These are phyloP conservation scores for Cynaeus angustus DNA, from an alignment of 2,888 invertebrate genomes.

Conservation along the genomic window DNA sequence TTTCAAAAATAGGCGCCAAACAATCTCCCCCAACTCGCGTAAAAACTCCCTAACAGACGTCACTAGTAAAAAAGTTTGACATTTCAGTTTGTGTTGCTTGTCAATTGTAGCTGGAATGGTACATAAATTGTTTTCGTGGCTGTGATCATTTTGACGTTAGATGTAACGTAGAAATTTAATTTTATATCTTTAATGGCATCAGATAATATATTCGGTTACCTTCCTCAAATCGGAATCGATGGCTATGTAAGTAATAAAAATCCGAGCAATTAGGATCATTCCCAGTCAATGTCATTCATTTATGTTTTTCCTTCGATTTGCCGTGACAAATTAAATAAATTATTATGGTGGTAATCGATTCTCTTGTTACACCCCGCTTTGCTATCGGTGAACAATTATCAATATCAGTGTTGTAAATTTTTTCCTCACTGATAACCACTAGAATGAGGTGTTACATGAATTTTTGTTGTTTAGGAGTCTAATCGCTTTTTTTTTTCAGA, in stretches of 20 bases:
- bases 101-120: conserved; percentile 43
- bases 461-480: too few species aligned
- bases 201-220: conserved; percentile 70
- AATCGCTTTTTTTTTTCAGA: conserved; percentile 72
- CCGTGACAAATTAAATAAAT: conserved; percentile 29
- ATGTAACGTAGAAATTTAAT: conserved; percentile 48
- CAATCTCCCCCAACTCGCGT: too few species aligned
- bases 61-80: conserved; percentile 45
- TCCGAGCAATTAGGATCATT: conserved; percentile 16
- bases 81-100: conserved; percentile 40
- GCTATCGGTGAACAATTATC: too few species aligned
- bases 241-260: conserved; percentile 67
- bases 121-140: conserved; percentile 44
- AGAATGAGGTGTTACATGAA: too few species aligned
- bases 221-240: conserved; percentile 68
- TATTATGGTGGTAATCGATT: conserved; percentile 30
- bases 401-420: too few species aligned
- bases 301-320: conserved; percentile 19
- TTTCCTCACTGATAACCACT: too few species aligned
- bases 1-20: too few species aligned
- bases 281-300: conserved; percentile 27
- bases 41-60: conserved; percentile 38
- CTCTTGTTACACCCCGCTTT: too few species aligned
- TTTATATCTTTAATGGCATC: conserved; percentile 68
- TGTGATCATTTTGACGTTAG: conserved; percentile 49